phyloP scores from a whole-genome alignment of 1,140 invertebrate genomes.

The Macrotrachela quadricornifera region DNA sequence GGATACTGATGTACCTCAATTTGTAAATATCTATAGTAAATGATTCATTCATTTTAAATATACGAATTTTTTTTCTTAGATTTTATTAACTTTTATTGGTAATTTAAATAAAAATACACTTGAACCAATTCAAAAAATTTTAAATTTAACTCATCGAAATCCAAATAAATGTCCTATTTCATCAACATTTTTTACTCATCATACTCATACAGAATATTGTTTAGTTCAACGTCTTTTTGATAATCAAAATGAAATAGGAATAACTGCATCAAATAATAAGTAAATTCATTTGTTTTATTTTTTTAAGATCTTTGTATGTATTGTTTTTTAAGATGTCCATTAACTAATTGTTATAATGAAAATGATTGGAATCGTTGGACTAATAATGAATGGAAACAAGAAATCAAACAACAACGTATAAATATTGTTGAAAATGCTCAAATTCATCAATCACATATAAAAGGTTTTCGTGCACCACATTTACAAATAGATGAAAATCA shows the following conservation, averaged over 20 bases:
- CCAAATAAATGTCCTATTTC: slow-evolving; percentile 7
- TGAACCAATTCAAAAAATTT: neutral
- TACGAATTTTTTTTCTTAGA: no score
- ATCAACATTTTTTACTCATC: neutral
- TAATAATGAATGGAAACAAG: neutral
- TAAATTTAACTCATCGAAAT: slow-evolving; percentile 3
- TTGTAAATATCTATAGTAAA: no score
- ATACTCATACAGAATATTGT: slow-evolving; percentile 5
- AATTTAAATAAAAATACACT: no score
- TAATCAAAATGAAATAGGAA: slow-evolving; percentile 4
- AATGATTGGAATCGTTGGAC: neutral
- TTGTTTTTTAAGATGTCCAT: neutral
- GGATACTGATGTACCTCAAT: no score
- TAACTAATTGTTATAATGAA: neutral
- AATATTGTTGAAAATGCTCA: neutral
- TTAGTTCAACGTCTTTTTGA: slow-evolving; percentile 4
- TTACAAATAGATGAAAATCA: slow-evolving; percentile 1
- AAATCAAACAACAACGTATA: slow-evolving; percentile 1
- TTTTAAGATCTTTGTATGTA: no score
- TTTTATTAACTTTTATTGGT: no score
- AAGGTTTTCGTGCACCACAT: neutral
- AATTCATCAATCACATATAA: slow-evolving; percentile 1
- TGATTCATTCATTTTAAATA: no score
- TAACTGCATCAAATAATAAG: neutral
- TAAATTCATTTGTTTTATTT: neutral